These are phyloP conservation scores for Ceratothoa steindachneri DNA, from an alignment of 2,888 invertebrate species.

Conservation along the genomic window DNA sequence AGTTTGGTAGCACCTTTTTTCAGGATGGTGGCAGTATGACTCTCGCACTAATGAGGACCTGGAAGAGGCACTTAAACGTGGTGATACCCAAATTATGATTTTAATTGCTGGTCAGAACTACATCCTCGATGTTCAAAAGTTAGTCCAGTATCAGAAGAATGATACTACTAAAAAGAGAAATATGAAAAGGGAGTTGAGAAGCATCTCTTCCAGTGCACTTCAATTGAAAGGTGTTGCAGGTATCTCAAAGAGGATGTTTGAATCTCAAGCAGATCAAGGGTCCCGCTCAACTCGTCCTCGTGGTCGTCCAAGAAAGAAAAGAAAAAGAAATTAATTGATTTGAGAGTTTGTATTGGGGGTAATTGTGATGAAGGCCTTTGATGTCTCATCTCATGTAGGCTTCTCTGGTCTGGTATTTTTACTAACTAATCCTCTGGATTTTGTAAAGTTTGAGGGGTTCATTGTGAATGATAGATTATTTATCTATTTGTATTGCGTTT, in stretches of 20 bases:
- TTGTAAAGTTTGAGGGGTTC: no score
- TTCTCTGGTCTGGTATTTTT: no score
- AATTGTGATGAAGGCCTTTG: no score
- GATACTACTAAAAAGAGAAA: not conserved
- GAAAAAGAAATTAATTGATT: no score
- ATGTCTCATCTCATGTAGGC: no score
- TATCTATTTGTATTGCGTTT: no score
- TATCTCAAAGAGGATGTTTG: not conserved
- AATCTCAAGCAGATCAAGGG: no score
- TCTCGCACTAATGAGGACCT: slow-evolving; percentile 34
- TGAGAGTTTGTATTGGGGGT: no score
- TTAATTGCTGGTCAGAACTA: slow-evolving; percentile 39
- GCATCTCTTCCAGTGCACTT: not conserved
- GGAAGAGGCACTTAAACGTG: slow-evolving; percentile 30
- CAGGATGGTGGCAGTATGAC: slow-evolving; percentile 47
- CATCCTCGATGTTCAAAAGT: slow-evolving; percentile 29
- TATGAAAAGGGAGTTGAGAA: not conserved
- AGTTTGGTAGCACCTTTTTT: not conserved
- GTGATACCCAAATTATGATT: slow-evolving; percentile 20
- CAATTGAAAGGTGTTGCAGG: not conserved
- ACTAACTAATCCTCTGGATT: no score
- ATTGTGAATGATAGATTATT: no score
- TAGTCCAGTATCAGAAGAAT: slow-evolving; percentile 23
- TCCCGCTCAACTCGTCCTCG: no score
- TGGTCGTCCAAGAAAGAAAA: no score